phyloP scores from a whole-genome alignment of 2,113 vertebrate genomes.

The Malurus alboscapulatus region DNA sequence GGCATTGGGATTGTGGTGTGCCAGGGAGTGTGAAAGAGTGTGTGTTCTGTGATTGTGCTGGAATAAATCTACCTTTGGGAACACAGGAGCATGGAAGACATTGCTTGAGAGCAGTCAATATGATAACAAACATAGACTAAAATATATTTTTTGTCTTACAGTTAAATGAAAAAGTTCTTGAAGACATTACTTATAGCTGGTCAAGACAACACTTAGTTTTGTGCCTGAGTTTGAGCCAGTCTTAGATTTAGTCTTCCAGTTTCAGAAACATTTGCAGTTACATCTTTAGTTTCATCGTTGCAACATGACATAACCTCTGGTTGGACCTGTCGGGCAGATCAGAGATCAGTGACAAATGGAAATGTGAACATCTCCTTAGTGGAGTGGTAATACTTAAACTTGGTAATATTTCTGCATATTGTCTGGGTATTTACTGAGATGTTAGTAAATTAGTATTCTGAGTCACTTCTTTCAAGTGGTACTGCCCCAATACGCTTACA shows the following conservation, averaged over 20 bases:
- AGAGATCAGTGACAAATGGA: neutral
- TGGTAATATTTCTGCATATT: neutral
- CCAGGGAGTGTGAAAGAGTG: neutral
- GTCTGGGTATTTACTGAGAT: neutral
- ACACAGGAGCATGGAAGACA: neutral
- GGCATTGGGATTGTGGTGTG: neutral
- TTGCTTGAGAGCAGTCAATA: neutral
- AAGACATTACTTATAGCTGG: neutral
- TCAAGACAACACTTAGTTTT: neutral
- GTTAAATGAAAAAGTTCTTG: neutral
- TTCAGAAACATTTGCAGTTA: neutral
- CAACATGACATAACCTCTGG: fast-evolving
- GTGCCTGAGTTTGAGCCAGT: neutral
- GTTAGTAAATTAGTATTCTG: neutral
- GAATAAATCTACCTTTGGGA: neutral
- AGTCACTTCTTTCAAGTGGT: neutral
- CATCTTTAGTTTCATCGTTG: neutral
- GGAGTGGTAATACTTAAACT: neutral
- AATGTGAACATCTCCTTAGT: neutral
- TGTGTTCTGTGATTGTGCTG: neutral
- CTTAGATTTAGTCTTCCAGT: neutral
- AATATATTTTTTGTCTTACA: neutral
- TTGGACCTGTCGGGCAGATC: neutral
- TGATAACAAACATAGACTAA: neutral
- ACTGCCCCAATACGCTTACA: neutral